These are phyloP conservation scores for Melanotaenia nigrans DNA, from an alignment of 2,797 vertebrate species.

Conservation along the genomic window DNA sequence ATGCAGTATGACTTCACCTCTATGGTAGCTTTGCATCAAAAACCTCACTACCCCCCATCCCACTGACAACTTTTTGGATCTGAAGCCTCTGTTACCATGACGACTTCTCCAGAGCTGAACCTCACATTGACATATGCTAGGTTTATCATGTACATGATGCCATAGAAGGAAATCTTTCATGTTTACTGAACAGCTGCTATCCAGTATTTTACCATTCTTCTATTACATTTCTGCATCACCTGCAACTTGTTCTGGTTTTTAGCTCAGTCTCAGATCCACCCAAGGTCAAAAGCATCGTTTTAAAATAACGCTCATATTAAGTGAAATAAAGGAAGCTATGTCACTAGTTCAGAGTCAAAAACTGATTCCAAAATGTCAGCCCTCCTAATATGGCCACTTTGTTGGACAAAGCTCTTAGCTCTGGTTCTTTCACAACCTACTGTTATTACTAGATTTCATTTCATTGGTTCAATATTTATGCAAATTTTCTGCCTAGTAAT, in stretches of 20 bases:
- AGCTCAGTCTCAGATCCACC: constrained; percentile 34
- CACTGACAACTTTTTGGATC: constrained; percentile 65
- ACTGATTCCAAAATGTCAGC: constrained; percentile 12
- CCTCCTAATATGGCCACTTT: neutral
- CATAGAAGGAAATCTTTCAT: constrained; percentile 73
- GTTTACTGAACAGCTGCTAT: constrained; percentile 43
- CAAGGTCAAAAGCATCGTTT: constrained; percentile 51
- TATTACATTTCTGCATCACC: constrained; percentile 40
- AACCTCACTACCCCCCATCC: constrained; percentile 39
- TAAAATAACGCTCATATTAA: constrained; percentile 4
- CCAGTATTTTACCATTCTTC: constrained; percentile 44
- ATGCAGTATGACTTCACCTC: constrained; percentile 62
- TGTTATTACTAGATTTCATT: constrained; percentile 9
- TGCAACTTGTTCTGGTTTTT: constrained; percentile 53
- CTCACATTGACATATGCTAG: constrained; percentile 63
- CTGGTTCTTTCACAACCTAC: constrained; percentile 3
- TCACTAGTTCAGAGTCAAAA: constrained; percentile 31
- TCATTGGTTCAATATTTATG: neutral
- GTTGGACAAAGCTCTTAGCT: neutral
- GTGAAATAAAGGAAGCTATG: constrained; percentile 23
- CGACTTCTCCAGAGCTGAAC: constrained; percentile 61
- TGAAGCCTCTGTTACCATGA: constrained; percentile 51
- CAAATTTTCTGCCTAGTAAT: neutral
- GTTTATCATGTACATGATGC: constrained; percentile 56
- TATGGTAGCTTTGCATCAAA: constrained; percentile 67